Base-by-base conservation (phyloP, 2,797 vertebrate species). In the Pseudochirops cupreus region DNA sequence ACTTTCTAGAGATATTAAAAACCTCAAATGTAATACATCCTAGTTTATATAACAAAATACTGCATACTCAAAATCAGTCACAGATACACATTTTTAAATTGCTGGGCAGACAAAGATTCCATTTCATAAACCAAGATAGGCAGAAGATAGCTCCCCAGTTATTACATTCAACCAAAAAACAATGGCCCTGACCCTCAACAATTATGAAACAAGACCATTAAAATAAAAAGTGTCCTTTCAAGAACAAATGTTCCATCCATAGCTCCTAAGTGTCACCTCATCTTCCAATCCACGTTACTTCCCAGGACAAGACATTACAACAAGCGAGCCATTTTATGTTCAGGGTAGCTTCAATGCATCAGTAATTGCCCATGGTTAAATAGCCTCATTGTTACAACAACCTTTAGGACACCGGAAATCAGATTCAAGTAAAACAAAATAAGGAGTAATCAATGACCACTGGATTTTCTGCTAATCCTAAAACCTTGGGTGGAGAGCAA, bases 211-310 rank as follows among this genome's bases (percentile, higher is more conserved):
- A 89, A 95, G 39, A 87, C 21, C 6, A 24, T 50, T 87, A 87
- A 50, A 87, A 87, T 24, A 50, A 50, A 87, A 87, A 46, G 21
- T 50, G 74, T 46, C 21, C 39, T 94, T 94, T 91, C 21, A 91
- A 95, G 56, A 93, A 92, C 57, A 95, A 10, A 50, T 87, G 24
- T 50, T 87, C 67, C 74, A 50, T 50, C 74, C 74, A 91, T 50
- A 95, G n/a, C 62, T 93, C 1, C 13, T 91, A 87, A 87, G 74
- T 91, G 59, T 11, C 95, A 52, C 29, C 31, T 56, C 57, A 6
- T 94, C 92, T 95, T 95, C 29, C 33, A 93, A 91, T 9, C 39
- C 92, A 94, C 57, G 29, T 50, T 74, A 39, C 90, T 82, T 93
- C 18, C 33, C 18, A 50, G 74, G 39, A 87, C 3, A 87, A 39